Conservation (phyloP, 2,797 vertebrate genomes). For the Xerus rutilus region DNA sequence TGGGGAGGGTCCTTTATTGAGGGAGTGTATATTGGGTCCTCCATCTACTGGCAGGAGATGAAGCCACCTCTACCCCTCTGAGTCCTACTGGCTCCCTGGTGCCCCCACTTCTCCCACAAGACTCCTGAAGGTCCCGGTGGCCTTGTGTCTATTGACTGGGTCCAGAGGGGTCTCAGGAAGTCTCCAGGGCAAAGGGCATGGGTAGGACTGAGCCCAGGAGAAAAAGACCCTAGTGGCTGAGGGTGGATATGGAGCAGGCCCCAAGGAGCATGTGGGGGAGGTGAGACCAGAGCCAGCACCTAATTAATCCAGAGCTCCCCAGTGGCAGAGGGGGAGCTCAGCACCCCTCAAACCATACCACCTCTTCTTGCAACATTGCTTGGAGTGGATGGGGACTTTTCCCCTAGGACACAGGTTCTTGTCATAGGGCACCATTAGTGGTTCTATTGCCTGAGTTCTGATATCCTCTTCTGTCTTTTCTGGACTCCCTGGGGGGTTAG, state of each 20-base stretch:
- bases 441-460: not conserved
- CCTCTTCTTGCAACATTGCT: not conserved
- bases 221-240: not conserved
- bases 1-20: not conserved
- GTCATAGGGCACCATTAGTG: not conserved
- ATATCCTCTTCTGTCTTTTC: not conserved
- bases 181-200: constrained; percentile 67
- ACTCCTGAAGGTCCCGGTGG: constrained; percentile 26
- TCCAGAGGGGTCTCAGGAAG: not conserved
- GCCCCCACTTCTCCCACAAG: not conserved
- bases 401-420: not conserved
- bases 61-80: not conserved
- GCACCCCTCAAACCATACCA: not conserved
- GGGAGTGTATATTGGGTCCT: not conserved
- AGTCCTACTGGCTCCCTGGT: not conserved
- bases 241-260: not conserved
- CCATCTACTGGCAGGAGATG: not conserved
- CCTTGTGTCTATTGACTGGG: constrained; percentile 22
- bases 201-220: constrained; percentile 30
- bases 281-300: constrained; percentile 6
- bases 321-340: not conserved
- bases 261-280: not conserved
- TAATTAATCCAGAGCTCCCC: constrained; percentile 52
- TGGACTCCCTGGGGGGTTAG: not conserved
- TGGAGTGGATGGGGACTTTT: not conserved